Percentiles rank a stretch among this genome's conserved stretches.
Evolutionary conservation across 1,140 invertebrate species (phyloP).

Genomic region (Drosophila kohkoa): DNA sequence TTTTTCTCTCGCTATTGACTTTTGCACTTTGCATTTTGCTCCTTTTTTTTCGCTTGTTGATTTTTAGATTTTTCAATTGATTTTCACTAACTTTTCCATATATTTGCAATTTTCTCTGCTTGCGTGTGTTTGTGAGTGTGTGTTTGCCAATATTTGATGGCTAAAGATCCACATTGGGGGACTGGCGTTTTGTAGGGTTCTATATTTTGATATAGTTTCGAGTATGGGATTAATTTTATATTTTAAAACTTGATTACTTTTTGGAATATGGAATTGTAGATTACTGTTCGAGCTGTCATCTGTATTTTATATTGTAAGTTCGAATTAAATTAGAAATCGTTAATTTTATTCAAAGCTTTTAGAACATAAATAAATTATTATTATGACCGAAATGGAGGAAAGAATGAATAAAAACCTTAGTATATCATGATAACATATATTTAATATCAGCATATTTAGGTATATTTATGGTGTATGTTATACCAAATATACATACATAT

Average conservation of each 20-base stretch:
- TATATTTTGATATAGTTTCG: neutral
- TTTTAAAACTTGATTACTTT: neutral
- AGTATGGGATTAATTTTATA: neutral
- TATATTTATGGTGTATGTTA: no score
- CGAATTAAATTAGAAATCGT: no score
- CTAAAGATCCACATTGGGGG: neutral
- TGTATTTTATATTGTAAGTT: no score
- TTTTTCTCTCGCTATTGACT: slow-evolving; percentile 39
- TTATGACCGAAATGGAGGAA: no score
- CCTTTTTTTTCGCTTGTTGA: neutral
- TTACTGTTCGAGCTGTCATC: no score
- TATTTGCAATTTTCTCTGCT: slow-evolving; percentile 7
- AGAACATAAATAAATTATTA: no score
- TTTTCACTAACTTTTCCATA: slow-evolving; percentile 2
- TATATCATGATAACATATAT: no score
- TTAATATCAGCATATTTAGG: no score
- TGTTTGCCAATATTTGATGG: slow-evolving; percentile 5
- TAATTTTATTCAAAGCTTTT: no score
- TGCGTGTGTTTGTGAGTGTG: neutral
- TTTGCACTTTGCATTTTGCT: slow-evolving; percentile 30
- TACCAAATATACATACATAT: no score
- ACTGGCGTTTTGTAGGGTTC: neutral
- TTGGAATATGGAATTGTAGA: no score
- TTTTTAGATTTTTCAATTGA: slow-evolving; percentile 18
- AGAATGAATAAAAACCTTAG: no score